Percentiles rank a stretch among this genome's conserved stretches.
Conservation (phyloP, 2,797 vertebrate genomes). For the Sternarchorhynchus goeldii region DNA sequence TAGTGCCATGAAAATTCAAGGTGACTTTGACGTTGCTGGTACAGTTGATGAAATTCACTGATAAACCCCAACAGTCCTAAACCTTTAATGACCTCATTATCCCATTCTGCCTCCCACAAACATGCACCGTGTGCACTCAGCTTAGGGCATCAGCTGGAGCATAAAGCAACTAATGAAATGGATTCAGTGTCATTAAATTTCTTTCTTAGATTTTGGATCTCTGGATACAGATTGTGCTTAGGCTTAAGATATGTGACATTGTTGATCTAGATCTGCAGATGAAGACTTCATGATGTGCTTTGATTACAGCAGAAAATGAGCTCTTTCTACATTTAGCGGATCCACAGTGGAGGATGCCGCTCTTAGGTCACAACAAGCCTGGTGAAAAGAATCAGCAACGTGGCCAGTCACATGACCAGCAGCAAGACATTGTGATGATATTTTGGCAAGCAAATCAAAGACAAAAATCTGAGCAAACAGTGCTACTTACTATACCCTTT, state of each 20-base stretch:
- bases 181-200: slow-evolving; percentile 34
- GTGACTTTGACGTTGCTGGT: slow-evolving; percentile 33
- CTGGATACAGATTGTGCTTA: slow-evolving; percentile 25
- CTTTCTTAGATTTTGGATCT: slow-evolving; percentile 26
- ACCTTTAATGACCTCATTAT: slow-evolving; percentile 55
- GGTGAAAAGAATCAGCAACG: background rate
- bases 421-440: background rate
- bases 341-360: background rate
- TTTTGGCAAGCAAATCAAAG: background rate
- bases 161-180: slow-evolving; percentile 14
- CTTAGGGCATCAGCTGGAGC: slow-evolving; percentile 33
- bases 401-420: background rate
- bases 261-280: background rate
- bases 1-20: slow-evolving; percentile 23
- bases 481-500: background rate
- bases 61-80: slow-evolving; percentile 51
- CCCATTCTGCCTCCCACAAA: slow-evolving; percentile 49
- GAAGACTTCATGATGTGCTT: background rate
- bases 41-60: slow-evolving; percentile 37
- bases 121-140: slow-evolving; percentile 37
- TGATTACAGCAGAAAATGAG: slow-evolving; percentile 2
- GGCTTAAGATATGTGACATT: background rate
- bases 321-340: background rate
- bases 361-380: background rate
- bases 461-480: too few relatives aligned